These are phyloP conservation scores for Cranoglanis bouderius DNA, from an alignment of 2,113 vertebrate genomes.

Conservation along the genomic window DNA sequence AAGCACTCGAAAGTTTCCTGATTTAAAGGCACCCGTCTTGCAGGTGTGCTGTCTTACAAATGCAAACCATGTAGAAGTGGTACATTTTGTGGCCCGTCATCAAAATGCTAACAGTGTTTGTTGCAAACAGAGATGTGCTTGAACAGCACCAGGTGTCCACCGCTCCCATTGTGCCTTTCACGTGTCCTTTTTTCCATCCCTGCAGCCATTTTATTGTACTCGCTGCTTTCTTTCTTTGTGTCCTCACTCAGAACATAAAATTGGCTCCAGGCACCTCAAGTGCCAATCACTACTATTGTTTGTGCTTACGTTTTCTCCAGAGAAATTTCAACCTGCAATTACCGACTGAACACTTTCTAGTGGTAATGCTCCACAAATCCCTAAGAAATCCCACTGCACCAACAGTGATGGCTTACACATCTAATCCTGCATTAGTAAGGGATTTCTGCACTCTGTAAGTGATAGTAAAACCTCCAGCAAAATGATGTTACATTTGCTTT, in stretches of 20 bases:
- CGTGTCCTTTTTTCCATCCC: slow-evolving; percentile 21
- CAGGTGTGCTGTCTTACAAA: slow-evolving; percentile 32
- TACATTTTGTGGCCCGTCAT: slow-evolving; percentile 42
- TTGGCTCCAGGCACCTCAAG: slow-evolving; percentile 39
- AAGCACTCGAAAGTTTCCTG: neutral
- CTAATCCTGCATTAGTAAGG: slow-evolving; percentile 27
- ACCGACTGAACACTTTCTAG: slow-evolving; percentile 44
- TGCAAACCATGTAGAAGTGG: neutral
- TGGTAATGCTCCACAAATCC: slow-evolving; percentile 40
- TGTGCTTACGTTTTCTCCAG: slow-evolving; percentile 46
- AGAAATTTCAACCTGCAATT: slow-evolving; percentile 50
- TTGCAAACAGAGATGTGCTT: slow-evolving; percentile 32
- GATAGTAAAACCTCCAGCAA: neutral
- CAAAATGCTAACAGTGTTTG: slow-evolving; percentile 39
- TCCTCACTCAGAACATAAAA: slow-evolving; percentile 29
- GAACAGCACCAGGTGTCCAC: slow-evolving; percentile 46
- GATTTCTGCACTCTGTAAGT: slow-evolving; percentile 7
- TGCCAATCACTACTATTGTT: slow-evolving; percentile 51
- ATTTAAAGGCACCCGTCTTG: neutral
- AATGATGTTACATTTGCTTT: slow-evolving; percentile 23
- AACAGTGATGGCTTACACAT: slow-evolving; percentile 16
- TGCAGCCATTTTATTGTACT: slow-evolving; percentile 22
- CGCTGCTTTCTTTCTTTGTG: slow-evolving; percentile 3
- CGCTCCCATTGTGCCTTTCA: slow-evolving; percentile 32
- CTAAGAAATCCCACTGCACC: slow-evolving; percentile 35